Evolutionary conservation across 2,888 invertebrate species (phyloP).

Genomic region (Calameuta filiformis): DNA sequence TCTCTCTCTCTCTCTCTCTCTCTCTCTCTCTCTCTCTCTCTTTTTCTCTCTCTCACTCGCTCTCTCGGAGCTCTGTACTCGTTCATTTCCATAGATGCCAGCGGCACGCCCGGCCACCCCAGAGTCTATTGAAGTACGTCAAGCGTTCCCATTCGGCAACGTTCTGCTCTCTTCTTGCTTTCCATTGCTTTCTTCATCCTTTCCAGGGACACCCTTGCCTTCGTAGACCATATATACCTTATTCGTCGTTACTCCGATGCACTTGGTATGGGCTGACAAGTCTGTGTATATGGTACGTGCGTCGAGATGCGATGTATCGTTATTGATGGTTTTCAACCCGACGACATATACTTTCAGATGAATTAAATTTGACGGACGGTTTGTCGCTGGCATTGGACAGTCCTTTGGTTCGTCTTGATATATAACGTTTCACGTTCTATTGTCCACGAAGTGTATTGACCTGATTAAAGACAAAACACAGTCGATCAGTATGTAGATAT

Average conservation of each 20-base stretch:
- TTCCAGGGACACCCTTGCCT: not conserved
- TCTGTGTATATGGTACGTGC: not conserved
- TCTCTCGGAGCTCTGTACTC: slow-evolving; percentile 19
- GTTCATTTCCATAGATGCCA: slow-evolving; percentile 45
- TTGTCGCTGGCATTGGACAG: not conserved
- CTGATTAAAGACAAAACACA: not conserved
- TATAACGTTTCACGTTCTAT: not conserved
- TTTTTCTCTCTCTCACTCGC: too few species aligned
- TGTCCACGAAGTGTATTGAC: not conserved
- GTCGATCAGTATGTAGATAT: not conserved
- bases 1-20: not conserved
- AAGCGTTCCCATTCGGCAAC: slow-evolving; percentile 12
- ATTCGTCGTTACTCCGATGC: not conserved
- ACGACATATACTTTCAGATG: not conserved
- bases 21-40: too few species aligned
- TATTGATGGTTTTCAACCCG: not conserved
- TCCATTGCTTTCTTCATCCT: not conserved
- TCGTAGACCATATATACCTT: not conserved
- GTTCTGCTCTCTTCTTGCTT: slow-evolving; percentile 3
- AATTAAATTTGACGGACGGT: not conserved
- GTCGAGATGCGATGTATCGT: not conserved
- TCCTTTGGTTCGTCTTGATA: not conserved
- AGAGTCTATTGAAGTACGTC: slow-evolving; percentile 16
- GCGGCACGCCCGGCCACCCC: slow-evolving; percentile 25
- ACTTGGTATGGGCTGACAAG: not conserved